Evolutionary conservation across 1,140 invertebrate genomes (phyloP).

Genomic region (Agraylea sexmaculata): DNA sequence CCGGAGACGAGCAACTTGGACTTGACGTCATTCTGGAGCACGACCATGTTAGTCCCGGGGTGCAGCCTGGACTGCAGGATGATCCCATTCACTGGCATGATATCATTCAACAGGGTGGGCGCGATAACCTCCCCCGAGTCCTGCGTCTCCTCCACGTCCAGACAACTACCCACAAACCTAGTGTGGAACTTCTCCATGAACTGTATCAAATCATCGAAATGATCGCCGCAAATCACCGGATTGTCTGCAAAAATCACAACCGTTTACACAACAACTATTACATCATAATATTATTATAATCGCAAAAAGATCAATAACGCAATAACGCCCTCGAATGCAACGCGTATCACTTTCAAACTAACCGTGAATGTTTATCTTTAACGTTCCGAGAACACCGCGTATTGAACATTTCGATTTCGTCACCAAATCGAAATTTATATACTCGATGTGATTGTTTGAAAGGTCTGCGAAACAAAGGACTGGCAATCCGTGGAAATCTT

Average conservation of each 20-base stretch:
- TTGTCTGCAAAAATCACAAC: slow-evolving; percentile 48
- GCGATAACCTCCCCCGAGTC: slow-evolving; percentile 30
- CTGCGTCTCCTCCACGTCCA: slow-evolving; percentile 37
- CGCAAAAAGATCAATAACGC: background rate
- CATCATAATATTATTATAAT: background rate
- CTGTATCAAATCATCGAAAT: slow-evolving; percentile 51
- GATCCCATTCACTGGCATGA: slow-evolving; percentile 23
- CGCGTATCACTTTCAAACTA: slow-evolving; percentile 18
- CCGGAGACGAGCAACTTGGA: slow-evolving; percentile 14
- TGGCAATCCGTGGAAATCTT: slow-evolving; percentile 68
- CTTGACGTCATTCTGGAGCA: slow-evolving; percentile 3
- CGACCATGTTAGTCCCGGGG: slow-evolving; percentile 8
- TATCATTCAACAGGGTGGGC: slow-evolving; percentile 29
- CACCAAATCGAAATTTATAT: slow-evolving; percentile 58
- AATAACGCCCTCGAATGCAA: background rate
- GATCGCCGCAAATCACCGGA: slow-evolving; percentile 59
- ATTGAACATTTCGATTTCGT: slow-evolving; percentile 64
- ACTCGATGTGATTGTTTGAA: slow-evolving; percentile 58
- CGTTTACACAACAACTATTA: background rate
- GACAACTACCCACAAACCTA: slow-evolving; percentile 48
- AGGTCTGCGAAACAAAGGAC: slow-evolving; percentile 65
- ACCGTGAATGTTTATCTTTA: slow-evolving; percentile 72
- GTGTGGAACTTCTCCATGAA: slow-evolving; percentile 56
- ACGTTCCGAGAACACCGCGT: slow-evolving; percentile 58
- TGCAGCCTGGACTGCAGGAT: slow-evolving; percentile 22